phyloP scores from a whole-genome alignment of 2,797 vertebrate genomes.

The Onychomys leucogaster region DNA sequence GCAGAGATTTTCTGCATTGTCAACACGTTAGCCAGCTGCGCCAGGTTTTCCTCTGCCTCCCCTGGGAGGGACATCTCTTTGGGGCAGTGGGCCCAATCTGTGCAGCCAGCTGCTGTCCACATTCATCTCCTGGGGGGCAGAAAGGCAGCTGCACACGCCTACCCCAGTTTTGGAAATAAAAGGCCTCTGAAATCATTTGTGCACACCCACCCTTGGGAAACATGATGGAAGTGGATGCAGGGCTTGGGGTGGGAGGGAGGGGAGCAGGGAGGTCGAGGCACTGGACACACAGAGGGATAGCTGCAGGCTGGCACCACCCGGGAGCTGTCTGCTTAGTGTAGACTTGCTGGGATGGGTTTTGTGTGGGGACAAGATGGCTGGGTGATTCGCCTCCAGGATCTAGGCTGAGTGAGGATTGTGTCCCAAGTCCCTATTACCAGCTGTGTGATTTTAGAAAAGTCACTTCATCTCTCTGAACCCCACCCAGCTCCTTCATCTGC shows the following conservation, averaged over 20 bases:
- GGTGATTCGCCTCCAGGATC: background rate
- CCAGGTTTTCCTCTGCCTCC: background rate
- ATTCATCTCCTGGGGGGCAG: background rate
- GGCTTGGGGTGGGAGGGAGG: accelerated
- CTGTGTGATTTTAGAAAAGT: background rate
- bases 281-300: background rate
- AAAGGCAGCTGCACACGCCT: background rate
- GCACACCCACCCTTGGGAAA: background rate
- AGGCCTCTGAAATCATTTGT: background rate
- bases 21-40: background rate
- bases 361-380: accelerated
- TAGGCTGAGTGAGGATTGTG: no score
- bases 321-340: background rate
- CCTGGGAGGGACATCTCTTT: background rate
- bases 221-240: background rate
- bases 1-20: conserved; percentile 62
- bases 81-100: background rate
- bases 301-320: background rate
- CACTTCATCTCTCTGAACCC: conserved; percentile 7
- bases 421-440: background rate
- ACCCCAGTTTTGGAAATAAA: background rate
- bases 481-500: background rate
- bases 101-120: conserved; percentile 33
- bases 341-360: background rate
- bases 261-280: background rate